Percentiles rank a stretch among this genome's conserved stretches.
Conservation (phyloP, 2,113 vertebrate species). For the Oreamnos americanus region DNA sequence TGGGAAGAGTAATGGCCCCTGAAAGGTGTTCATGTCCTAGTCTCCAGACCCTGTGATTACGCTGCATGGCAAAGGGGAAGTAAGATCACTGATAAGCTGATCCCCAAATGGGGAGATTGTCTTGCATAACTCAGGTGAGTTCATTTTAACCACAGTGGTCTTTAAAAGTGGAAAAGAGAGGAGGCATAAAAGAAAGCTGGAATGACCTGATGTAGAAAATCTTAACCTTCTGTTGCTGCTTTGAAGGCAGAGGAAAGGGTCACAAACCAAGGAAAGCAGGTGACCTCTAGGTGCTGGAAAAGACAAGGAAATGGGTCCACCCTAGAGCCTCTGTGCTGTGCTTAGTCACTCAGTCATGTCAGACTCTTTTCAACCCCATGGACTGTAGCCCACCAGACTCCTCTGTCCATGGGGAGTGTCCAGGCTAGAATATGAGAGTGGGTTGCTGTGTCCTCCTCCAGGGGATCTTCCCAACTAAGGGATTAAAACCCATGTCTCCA, state of each 20-base stretch:
- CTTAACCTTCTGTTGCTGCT: neutral
- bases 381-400: neutral
- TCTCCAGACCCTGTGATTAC: neutral
- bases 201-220: neutral
- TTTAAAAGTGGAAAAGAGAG: neutral
- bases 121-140: neutral
- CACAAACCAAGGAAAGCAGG: neutral
- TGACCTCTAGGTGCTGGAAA: neutral
- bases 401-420: neutral
- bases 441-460: neutral
- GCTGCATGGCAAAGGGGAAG: neutral
- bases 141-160: neutral
- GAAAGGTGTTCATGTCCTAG: neutral
- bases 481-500: neutral
- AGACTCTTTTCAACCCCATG: neutral
- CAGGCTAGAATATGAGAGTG: neutral
- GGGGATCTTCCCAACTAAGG: neutral
- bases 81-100: neutral
- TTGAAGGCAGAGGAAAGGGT: neutral
- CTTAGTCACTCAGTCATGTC: rapidly evolving
- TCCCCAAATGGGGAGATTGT: neutral
- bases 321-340: neutral
- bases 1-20: neutral
- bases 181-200: neutral
- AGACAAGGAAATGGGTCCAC: neutral